Evolutionary conservation across 1,140 invertebrate species (phyloP).

Genomic region (Lerema accius): DNA sequence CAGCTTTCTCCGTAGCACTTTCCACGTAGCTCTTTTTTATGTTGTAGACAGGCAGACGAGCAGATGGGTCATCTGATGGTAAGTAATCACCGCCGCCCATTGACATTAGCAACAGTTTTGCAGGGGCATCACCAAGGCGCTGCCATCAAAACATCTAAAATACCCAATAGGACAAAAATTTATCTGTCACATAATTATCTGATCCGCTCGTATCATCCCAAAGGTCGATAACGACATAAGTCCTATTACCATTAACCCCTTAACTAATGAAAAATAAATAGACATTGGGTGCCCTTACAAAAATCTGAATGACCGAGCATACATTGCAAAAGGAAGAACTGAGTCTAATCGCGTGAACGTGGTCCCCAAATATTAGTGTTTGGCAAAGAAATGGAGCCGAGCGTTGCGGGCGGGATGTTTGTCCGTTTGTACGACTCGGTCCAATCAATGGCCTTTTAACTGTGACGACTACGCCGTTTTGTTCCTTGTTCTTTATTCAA

Average conservation of each 20-base stretch:
- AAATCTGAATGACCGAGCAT: conserved; percentile 26
- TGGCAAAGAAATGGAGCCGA: conserved; percentile 72
- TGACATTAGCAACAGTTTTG: too few relatives aligned
- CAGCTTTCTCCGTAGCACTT: too few relatives aligned
- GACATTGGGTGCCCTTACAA: conserved; percentile 4
- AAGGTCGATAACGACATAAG: too few relatives aligned
- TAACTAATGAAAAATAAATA: conserved; percentile 2
- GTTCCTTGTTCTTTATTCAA: conserved; percentile 6
- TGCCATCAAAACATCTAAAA: too few relatives aligned
- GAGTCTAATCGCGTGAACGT: conserved; percentile 57
- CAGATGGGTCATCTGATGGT: too few relatives aligned
- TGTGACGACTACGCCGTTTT: conserved; percentile 38
- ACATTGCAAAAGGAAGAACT: conserved; percentile 28
- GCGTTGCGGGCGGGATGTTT: conserved; percentile 49
- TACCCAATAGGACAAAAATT: too few relatives aligned
- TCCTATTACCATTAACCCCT: neutral
- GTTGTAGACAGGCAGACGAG: too few relatives aligned
- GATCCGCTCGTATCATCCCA: too few relatives aligned
- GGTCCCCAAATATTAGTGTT: conserved; percentile 78
- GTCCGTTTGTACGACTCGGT: conserved; percentile 56
- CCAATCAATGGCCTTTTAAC: conserved; percentile 53
- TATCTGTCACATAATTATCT: too few relatives aligned
- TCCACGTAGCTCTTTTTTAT: too few relatives aligned
- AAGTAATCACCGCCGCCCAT: too few relatives aligned
- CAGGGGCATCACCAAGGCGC: too few relatives aligned